Evolutionary conservation across 2,113 vertebrate genomes (phyloP).

Genomic region (Ceyx melanurus): DNA sequence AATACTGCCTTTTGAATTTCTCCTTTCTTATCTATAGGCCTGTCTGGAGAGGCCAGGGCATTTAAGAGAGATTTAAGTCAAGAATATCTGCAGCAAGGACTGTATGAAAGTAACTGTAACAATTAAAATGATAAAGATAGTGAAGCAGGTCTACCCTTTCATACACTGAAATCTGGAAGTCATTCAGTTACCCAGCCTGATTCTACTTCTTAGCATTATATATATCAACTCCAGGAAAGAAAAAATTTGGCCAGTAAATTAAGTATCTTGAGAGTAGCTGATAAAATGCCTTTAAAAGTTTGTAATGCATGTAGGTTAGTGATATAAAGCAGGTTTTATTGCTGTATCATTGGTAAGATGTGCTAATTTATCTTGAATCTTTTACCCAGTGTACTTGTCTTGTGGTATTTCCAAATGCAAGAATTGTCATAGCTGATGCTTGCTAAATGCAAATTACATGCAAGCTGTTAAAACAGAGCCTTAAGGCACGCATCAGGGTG

Average conservation of each 20-base stretch:
- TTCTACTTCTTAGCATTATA: not conserved
- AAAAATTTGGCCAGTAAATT: not conserved
- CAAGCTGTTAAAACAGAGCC: constrained; percentile 27
- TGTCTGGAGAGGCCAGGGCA: not conserved
- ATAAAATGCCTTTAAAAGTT: not conserved
- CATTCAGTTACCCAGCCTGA: not conserved
- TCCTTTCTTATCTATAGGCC: not conserved
- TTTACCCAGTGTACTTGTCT: not conserved
- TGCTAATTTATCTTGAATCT: not conserved
- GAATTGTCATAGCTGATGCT: not conserved
- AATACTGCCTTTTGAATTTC: not conserved
- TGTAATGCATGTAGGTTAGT: not conserved
- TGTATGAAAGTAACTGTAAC: not conserved
- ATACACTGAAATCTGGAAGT: not conserved
- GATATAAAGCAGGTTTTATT: not conserved
- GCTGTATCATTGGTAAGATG: not conserved
- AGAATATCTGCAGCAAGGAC: not conserved
- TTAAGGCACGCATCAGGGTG: constrained; percentile 13
- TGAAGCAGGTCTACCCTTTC: not conserved
- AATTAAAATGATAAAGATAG: not conserved
- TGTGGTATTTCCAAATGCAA: not conserved
- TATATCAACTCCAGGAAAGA: not conserved
- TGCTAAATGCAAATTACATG: constrained; percentile 7
- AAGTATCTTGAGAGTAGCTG: not conserved
- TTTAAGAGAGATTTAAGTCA: not conserved